Evolutionary conservation across 2,797 vertebrate genomes (phyloP), one percentile per base, ranked within the genome.

Genomic region (Anniella stebbinsi): DNA sequence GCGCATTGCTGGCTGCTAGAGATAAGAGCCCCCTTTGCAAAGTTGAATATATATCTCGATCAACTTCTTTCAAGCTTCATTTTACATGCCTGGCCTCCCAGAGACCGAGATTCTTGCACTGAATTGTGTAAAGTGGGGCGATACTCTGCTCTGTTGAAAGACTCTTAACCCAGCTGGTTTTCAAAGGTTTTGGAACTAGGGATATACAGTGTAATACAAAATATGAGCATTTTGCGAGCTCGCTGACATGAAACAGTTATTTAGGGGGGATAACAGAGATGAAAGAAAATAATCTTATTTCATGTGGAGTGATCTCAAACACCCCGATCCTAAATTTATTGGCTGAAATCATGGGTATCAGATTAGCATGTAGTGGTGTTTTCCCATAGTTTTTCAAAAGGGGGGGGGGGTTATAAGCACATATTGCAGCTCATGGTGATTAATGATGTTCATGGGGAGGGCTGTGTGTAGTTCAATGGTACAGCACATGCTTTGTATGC

Each of bases 11-110:
- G 92, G 36, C 72, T 82, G 90, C 73, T 41, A 15, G 11, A 97
- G 96, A 96, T 96, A 97, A 96, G 89, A 86, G 89, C 60, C 73
- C 84, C 84, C 86, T 91, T 92, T 88, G 94, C 92, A 93, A 95
- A 95, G 96, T 95, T 94, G 91, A 2, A 72, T 88, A 57, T 89
- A 63, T 85, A 94, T 93, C 93, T 93, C 87, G 92, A 96, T 92
- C 95, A 95, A 87, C 92, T 94, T 94, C 63, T 92, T 94, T 93
- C 87, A 91, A 70, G 41, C 80, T 93, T 87, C 81, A 33, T 92
- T 94, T 85, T 72, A 89, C 92, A 89, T 91, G 48, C 91, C 88
- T 67, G 38, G 88, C 89, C 93, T 96, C 94, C 91, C 84, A 92
- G 94, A 92, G 93, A 93, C 94, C 87, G 89, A 95, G 82, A 70